A percentile compares a stretch with the other conserved stretches of the same genome.
These are phyloP conservation scores for Trinectes maculatus DNA, from an alignment of 2,113 vertebrate genomes.

Conservation along the genomic window DNA sequence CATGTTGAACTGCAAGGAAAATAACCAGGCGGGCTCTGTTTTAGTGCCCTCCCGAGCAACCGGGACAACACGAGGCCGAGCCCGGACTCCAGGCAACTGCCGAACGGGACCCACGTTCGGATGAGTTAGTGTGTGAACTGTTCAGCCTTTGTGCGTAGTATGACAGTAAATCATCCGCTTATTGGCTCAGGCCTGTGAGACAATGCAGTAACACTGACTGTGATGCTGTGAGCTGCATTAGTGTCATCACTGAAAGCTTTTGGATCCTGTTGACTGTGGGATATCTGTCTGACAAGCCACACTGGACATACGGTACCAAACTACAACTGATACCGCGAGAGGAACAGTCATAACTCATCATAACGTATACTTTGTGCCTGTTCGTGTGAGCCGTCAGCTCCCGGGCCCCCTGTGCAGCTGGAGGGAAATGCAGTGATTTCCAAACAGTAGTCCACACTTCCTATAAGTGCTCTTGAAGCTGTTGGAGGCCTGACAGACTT, in stretches of 20 bases:
- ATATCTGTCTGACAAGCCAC: slow-evolving; percentile 6
- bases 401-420: slow-evolving; percentile 48
- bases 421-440: slow-evolving; percentile 60
- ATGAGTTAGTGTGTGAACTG: slow-evolving; percentile 37
- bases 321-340: not conserved
- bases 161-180: slow-evolving; percentile 27
- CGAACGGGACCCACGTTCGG: slow-evolving; percentile 19
- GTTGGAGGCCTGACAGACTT: slow-evolving; percentile 33
- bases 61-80: slow-evolving; percentile 43
- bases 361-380: slow-evolving; percentile 18
- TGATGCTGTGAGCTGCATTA: not conserved
- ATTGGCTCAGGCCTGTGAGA: slow-evolving; percentile 11
- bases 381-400: slow-evolving; percentile 37
- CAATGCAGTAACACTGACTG: slow-evolving; percentile 7
- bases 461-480: slow-evolving; percentile 66
- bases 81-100: slow-evolving; percentile 24
- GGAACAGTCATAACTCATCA: slow-evolving; percentile 37
- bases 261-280: not conserved
- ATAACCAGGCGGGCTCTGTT: slow-evolving; percentile 45
- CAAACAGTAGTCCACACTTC: slow-evolving; percentile 71
- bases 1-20: slow-evolving; percentile 56
- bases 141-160: slow-evolving; percentile 9
- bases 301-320: not conserved
- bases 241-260: not conserved
- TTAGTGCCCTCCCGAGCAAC: slow-evolving; percentile 62